A percentile compares a stretch with the other conserved stretches of the same genome.
phyloP scores from a whole-genome alignment of 2,797 vertebrate genomes.

The Gobionotothen gibberifrons region DNA sequence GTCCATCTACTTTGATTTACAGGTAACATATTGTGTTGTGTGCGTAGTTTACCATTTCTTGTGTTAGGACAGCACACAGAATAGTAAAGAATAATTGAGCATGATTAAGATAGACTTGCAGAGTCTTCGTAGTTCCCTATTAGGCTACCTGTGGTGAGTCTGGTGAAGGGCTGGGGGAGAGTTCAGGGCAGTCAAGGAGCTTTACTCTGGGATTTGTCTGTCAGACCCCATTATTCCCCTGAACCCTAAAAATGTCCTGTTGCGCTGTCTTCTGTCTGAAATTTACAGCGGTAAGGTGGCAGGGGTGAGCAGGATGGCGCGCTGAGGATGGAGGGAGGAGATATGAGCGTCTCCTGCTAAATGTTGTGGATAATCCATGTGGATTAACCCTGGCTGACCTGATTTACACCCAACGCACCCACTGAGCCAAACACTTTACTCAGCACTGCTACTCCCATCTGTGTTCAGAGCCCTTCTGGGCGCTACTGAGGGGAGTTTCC shows the following conservation, averaged over 20 bases:
- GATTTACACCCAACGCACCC: slow-evolving; percentile 76
- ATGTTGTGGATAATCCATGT: slow-evolving; percentile 78
- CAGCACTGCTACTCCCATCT: slow-evolving; percentile 59
- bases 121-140: slow-evolving; percentile 35
- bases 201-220: slow-evolving; percentile 78
- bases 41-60: neutral
- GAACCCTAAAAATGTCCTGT: slow-evolving; percentile 69
- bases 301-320: slow-evolving; percentile 42
- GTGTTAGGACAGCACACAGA: neutral
- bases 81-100: slow-evolving; percentile 1
- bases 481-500: slow-evolving; percentile 68
- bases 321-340: slow-evolving; percentile 46
- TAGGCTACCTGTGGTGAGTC: slow-evolving; percentile 29
- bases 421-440: slow-evolving; percentile 70
- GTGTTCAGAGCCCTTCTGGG: slow-evolving; percentile 66
- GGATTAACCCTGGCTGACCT: slow-evolving; percentile 83
- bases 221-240: slow-evolving; percentile 75
- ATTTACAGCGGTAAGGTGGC: slow-evolving; percentile 54
- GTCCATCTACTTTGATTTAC: neutral
- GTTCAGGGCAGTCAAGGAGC: slow-evolving; percentile 58
- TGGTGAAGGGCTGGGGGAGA: slow-evolving; percentile 37
- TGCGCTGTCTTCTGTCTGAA: slow-evolving; percentile 58
- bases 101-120: slow-evolving; percentile 46
- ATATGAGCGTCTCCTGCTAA: slow-evolving; percentile 71
- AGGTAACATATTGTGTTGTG: neutral